Base-by-base conservation (phyloP, 2,888 invertebrate genomes). In the Lithophane ornitopus region DNA sequence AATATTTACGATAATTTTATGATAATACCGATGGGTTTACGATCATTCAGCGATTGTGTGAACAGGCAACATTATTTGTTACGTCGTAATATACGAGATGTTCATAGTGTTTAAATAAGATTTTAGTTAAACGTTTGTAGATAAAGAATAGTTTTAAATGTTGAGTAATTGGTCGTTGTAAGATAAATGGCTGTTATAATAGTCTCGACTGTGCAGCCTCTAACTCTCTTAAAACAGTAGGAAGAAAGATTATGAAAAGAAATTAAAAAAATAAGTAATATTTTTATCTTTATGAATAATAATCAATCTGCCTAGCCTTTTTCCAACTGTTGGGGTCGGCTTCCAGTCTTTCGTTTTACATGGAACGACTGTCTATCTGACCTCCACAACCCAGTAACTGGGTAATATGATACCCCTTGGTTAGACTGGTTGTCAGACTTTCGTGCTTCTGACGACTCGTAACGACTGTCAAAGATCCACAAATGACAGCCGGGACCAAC, bases 11-110 rank as follows among this genome's bases (percentile, higher is more conserved):
- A 82, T 81, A 44, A 82, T 70, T 73, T 73, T 54, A 62, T 44
- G 62, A 67, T 69, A 49, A 67, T 70, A 58, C 49, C 61, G 12
- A 46, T 34, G 12, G 52, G 54, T 75, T 84, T 67, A 78, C 68
- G 83, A 75, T 78, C 41, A 73, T 68, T 62, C 28, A 44, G 7
- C 63, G 68, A 68, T 73, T 85, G 79, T 82, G 72, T 70, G 63
- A 68, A 70, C 75, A 65, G n/a, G 44, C 67, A 19, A 73, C 62
- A 69, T 63, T 68, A 65, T 79, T 52, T 79, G 75, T 49, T 61
- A n/a, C 26, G 3, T 80, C 56, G 62, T 70, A 54, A 79, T 68
- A 52, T 65, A 26, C 28, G 54, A 14, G 26, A 39, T 28, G 19
- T 61, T 28, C 16, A 67, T 79, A 34, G 34, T 56, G 41, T 71